Percentiles rank a stretch among this genome's conserved stretches.
These are phyloP conservation scores for Oreohelix idahoensis DNA, from an alignment of 1,140 invertebrate species.

Conservation along the genomic window DNA sequence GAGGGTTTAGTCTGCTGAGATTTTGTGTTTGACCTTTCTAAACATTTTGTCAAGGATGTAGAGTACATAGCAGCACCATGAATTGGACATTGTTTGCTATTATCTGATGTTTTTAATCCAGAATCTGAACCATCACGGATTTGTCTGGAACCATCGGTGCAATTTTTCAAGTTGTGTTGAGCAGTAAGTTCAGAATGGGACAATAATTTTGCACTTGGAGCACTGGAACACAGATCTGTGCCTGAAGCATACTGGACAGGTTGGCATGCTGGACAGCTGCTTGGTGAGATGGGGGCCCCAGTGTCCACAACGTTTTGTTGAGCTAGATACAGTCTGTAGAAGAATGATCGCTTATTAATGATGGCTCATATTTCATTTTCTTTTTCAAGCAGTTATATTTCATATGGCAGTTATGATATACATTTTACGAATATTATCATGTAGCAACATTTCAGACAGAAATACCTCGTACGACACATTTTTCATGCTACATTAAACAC, in stretches of 20 bases:
- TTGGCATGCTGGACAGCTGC: slow-evolving; percentile 34
- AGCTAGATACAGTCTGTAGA: slow-evolving; percentile 62
- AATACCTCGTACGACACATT: no score
- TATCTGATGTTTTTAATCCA: not conserved
- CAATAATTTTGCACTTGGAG: not conserved
- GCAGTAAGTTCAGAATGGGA: not conserved
- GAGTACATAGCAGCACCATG: not conserved
- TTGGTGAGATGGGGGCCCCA: slow-evolving; percentile 33
- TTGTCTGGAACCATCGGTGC: not conserved
- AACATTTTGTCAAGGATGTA: not conserved
- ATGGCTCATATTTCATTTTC: no score
- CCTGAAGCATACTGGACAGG: slow-evolving; percentile 2
- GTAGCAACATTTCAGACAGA: no score
- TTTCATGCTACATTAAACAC: no score
- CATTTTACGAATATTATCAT: no score
- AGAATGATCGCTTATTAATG: not conserved
- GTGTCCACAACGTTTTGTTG: slow-evolving; percentile 41
- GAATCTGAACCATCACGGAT: not conserved
- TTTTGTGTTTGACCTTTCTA: not conserved
- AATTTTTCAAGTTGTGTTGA: not conserved
- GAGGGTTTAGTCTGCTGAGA: not conserved
- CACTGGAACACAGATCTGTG: not conserved
- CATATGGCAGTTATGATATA: no score
- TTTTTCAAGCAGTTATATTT: no score
- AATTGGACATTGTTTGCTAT: not conserved